Conservation (phyloP, 37 sponge, comb jelly and placozoan species). For the Beroe ovata region DNA sequence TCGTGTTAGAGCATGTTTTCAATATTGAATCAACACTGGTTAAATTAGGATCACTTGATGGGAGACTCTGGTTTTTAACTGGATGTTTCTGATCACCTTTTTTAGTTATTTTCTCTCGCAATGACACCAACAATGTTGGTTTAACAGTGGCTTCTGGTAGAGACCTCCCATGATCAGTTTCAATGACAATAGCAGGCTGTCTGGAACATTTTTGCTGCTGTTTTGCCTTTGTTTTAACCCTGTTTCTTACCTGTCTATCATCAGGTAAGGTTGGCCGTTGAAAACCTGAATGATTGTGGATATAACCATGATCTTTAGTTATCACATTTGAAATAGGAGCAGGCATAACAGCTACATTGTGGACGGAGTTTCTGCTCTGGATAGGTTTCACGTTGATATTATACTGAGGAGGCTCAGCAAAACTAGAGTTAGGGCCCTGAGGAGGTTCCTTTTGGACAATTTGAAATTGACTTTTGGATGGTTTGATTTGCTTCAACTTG, state of each 20-base stretch:
- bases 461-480: background rate
- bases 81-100: background rate
- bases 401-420: background rate
- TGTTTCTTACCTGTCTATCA: conserved; percentile 1
- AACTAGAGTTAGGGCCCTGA: background rate
- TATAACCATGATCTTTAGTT: no score
- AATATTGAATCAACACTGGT: conserved; percentile 24
- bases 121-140: conserved; percentile 56
- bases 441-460: background rate
- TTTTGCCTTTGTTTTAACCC: conserved; percentile 13
- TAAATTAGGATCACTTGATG: conserved; percentile 8
- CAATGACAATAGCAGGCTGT: conserved; percentile 32
- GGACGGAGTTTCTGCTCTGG: no score
- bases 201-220: background rate
- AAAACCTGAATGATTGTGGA: no score
- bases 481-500: background rate
- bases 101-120: background rate
- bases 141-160: background rate
- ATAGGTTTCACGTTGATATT: no score
- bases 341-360: no score
- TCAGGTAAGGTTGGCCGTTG: background rate
- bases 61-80: background rate
- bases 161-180: background rate
- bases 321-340: no score
- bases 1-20: conserved; percentile 39